Evolutionary conservation across 2,797 vertebrate genomes (phyloP), one percentile per base, ranked within the genome.

Genomic region (Enteromius thamalakanensis): DNA sequence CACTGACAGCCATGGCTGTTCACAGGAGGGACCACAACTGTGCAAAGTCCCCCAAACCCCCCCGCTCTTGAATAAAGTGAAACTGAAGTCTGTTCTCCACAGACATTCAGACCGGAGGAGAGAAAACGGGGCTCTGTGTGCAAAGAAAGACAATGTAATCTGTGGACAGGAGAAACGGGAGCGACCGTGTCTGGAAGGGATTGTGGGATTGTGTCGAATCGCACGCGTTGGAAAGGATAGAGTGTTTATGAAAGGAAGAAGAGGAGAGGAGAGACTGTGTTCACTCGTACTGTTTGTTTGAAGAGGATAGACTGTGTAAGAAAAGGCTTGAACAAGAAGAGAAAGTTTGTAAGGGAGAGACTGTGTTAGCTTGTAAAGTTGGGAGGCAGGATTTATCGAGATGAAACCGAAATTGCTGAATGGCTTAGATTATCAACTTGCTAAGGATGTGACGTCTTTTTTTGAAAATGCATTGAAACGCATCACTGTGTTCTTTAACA

Each of bases 1-100:
- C 79, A 82, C 79, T 83, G 82, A 80, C 84, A 76, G 75, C 86
- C 72, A 81, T 79, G 47, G 85, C 79, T 79, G 85, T 76, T 80
- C 76, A 70, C 82, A 68, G 49, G 81, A 40, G 42, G 81, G 76
- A 86, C 74, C 78, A 55, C 84, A 86, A 79, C 80, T 85, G 76
- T 80, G 72, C 76, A 79, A 83, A 85, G n/a, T 19, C 47, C 81
- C 80, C 70, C 55, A 6, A 34, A 2, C 78, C 37, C 70, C 71
- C 23, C 76, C 40, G 26, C 26, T 29, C 71, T 65, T 74, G 62
- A 82, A 80, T 68, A 79, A 77, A 86, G 87, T 85, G 47, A 62
- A 79, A 79, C 53, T 86, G 55, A 78, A 70, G 51, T 60, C 60
- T 79, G 76, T 49, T 84, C 78, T 82, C 72, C 55, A 9, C 82